Evolutionary conservation across 2,888 invertebrate genomes (phyloP).

Genomic region (Epistrophe grossulariae): DNA sequence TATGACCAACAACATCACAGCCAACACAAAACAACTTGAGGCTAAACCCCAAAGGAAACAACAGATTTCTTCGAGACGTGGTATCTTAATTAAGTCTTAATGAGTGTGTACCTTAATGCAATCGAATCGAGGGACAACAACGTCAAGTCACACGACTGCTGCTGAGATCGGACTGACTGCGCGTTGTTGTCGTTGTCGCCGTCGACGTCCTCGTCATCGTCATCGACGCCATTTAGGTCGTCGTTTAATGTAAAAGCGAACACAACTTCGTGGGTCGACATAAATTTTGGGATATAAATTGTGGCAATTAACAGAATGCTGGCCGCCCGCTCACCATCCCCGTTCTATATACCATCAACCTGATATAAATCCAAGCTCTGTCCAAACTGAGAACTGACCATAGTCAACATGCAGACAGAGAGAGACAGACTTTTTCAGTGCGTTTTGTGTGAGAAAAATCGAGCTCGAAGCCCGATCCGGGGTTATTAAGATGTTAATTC

Average conservation of each 20-base stretch:
- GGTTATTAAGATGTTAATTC: constrained; percentile 75
- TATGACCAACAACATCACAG: constrained; percentile 7
- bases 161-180: constrained; percentile 5
- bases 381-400: constrained; percentile 44
- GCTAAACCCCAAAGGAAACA: constrained; percentile 65
- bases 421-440: constrained; percentile 21
- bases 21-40: constrained; percentile 31
- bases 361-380: neutral
- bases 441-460: constrained; percentile 31
- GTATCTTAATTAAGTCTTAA: constrained; percentile 75
- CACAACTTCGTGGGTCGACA: constrained; percentile 71
- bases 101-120: constrained; percentile 64
- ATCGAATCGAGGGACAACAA: constrained; percentile 54
- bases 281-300: constrained; percentile 74
- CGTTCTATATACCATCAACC: constrained; percentile 2
- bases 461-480: constrained; percentile 37
- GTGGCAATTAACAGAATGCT: constrained; percentile 66
- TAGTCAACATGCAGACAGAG: constrained; percentile 25
- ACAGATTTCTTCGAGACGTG: constrained; percentile 42
- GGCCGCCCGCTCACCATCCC: constrained; percentile 3
- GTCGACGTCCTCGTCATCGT: constrained; percentile 48
- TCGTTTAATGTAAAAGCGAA: constrained; percentile 61
- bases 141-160: constrained; percentile 55
- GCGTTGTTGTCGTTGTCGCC: constrained; percentile 39
- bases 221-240: constrained; percentile 52